phyloP scores from a whole-genome alignment of 2,797 vertebrate species.

The Pantherophis alleghaniensis region DNA sequence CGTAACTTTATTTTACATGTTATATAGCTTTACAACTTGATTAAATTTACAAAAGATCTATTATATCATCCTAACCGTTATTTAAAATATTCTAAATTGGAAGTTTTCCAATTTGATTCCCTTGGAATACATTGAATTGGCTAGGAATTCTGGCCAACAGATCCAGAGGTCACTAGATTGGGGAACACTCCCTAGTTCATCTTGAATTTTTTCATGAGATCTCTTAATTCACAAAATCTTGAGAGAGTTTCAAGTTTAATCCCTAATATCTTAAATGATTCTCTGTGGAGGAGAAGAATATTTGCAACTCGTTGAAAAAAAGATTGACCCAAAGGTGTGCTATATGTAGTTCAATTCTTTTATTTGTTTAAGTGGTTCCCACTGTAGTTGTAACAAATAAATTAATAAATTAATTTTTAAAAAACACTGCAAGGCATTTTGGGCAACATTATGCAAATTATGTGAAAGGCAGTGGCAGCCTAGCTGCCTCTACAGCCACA shows the following conservation, averaged over 20 bases:
- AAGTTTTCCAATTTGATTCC: neutral
- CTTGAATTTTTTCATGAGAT: neutral
- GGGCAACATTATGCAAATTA: constrained; percentile 30
- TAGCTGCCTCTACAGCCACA: neutral
- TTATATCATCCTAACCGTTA: neutral
- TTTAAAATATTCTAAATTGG: neutral
- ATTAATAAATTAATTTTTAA: neutral
- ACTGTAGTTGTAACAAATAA: constrained; percentile 29
- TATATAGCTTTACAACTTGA: neutral
- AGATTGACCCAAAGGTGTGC: fast-evolving
- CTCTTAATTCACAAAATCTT: neutral
- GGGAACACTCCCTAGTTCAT: neutral
- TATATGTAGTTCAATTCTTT: constrained; percentile 56
- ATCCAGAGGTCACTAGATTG: neutral
- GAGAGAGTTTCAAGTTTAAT: neutral
- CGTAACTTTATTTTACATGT: neutral
- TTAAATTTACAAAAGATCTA: neutral
- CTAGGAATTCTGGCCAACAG: neutral
- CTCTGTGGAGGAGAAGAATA: neutral
- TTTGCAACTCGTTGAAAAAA: neutral
- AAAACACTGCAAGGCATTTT: constrained; percentile 34
- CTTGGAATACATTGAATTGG: neutral
- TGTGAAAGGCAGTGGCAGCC: constrained; percentile 37
- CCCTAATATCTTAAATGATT: neutral
- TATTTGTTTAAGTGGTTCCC: constrained; percentile 51